These are phyloP conservation scores for Zaprionus tsacasi DNA, from an alignment of 1,140 invertebrate genomes.

Conservation along the genomic window DNA sequence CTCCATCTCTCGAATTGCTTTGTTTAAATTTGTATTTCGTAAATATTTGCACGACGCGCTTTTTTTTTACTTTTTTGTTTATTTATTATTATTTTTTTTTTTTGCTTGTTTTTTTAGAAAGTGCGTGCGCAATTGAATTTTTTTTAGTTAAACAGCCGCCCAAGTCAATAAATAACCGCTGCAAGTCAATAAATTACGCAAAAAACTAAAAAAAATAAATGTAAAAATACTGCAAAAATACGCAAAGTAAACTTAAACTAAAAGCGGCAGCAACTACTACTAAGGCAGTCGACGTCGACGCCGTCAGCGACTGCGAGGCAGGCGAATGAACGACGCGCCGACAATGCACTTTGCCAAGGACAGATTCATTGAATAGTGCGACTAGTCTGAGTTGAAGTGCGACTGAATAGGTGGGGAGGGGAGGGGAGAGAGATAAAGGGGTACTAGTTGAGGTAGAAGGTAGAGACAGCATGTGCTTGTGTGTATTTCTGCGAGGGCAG, in stretches of 20 bases:
- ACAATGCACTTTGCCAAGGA: conserved; percentile 84
- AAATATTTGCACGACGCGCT: conserved; percentile 64
- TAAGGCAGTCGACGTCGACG: conserved; percentile 16
- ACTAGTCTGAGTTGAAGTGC: conserved; percentile 32
- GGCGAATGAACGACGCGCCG: conserved; percentile 59
- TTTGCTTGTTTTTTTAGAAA: conserved; percentile 67
- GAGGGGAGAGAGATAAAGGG: too few relatives aligned
- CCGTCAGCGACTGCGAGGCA: conserved; percentile 19
- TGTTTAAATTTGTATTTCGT: conserved; percentile 72
- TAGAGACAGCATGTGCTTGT: background rate
- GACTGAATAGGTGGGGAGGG: background rate
- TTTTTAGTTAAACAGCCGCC: conserved; percentile 52
- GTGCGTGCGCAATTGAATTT: conserved; percentile 72
- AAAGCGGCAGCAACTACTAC: conserved; percentile 32
- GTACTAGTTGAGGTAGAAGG: background rate
- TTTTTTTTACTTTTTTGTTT: conserved; percentile 24
- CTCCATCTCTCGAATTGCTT: conserved; percentile 31
- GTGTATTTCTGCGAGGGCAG: conserved; percentile 21
- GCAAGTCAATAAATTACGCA: conserved; percentile 77
- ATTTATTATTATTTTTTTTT: conserved; percentile 18
- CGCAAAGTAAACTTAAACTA: conserved; percentile 39
- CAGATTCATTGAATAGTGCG: conserved; percentile 82
- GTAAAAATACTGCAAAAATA: conserved; percentile 37
- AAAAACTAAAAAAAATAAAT: conserved; percentile 51
- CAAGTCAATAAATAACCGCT: conserved; percentile 77